These are phyloP conservation scores for Trichacis sp. DNA, from an alignment of 2,888 invertebrate species.

Conservation along the genomic window DNA sequence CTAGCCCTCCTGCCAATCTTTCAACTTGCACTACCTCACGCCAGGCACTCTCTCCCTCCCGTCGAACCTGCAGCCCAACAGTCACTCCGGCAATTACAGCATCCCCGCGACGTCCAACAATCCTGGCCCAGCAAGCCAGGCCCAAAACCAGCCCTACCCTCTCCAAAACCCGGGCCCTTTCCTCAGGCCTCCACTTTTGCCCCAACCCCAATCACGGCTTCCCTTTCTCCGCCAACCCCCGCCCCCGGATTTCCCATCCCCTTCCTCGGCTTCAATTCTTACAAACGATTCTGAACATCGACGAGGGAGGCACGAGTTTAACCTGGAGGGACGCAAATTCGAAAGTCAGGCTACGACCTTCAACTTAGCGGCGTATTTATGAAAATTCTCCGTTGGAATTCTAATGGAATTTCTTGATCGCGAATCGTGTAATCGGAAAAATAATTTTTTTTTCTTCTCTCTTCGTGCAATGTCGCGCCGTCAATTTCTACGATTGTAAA, in stretches of 20 bases:
- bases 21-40: constrained; percentile 68
- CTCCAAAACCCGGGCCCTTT: constrained; percentile 12
- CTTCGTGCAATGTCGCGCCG: constrained; percentile 23
- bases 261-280: constrained; percentile 62
- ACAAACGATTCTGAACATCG: constrained; percentile 57
- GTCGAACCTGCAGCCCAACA: constrained; percentile 57
- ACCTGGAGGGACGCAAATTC: not conserved
- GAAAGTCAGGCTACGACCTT: not conserved
- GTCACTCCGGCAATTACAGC: constrained; percentile 42
- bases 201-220: not conserved
- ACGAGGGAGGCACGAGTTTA: not conserved
- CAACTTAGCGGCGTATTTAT: too few relatives aligned
- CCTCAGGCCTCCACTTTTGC: constrained; percentile 5
- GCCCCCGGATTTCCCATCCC: constrained; percentile 59
- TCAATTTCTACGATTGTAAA: not conserved
- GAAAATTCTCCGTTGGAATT: not conserved
- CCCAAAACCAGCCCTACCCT: constrained; percentile 53
- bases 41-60: constrained; percentile 64
- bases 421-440: too few relatives aligned
- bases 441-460: too few relatives aligned
- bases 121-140: constrained; percentile 53
- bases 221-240: constrained; percentile 20
- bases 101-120: constrained; percentile 49
- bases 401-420: too few relatives aligned
- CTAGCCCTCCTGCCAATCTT: constrained; percentile 71